Conservation (phyloP, 2,797 vertebrate genomes). For the Tenualosa ilisha region DNA sequence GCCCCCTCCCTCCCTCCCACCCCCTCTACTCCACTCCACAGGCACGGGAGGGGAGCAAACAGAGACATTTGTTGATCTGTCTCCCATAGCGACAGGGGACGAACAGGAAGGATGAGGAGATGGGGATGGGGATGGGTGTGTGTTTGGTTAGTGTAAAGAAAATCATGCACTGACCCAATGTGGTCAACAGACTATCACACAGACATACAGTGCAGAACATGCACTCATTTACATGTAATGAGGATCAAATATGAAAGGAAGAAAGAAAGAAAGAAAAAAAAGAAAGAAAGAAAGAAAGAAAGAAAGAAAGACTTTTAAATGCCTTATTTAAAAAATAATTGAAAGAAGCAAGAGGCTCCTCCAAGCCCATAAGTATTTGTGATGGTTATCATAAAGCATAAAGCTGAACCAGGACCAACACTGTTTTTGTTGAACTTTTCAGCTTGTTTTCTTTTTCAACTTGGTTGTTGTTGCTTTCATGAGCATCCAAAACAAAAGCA, state of each 20-base stretch:
- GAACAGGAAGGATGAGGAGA: no score
- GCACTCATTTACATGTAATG: not conserved
- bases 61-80: slow-evolving; percentile 60
- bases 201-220: slow-evolving; percentile 5
- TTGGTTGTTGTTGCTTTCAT: not conserved
- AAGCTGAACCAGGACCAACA: not conserved
- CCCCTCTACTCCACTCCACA: not conserved
- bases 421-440: not conserved
- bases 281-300: not conserved
- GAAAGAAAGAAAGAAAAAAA: slow-evolving; percentile 21
- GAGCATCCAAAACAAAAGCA: not conserved
- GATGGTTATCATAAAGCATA: not conserved
- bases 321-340: no score
- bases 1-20: slow-evolving; percentile 40
- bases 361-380: not conserved
- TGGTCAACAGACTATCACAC: not conserved
- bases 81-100: slow-evolving; percentile 51
- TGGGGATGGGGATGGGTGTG: not conserved
- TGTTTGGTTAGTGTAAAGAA: not conserved
- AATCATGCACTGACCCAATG: not conserved
- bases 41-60: slow-evolving; percentile 52
- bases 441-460: not conserved
- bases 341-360: no score
- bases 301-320: not conserved
- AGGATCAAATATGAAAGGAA: slow-evolving; percentile 2